Evolutionary conservation across 1,140 invertebrate genomes (phyloP), one percentile per base, ranked within the genome.

Genomic region (Brachionus calyciflorus): DNA sequence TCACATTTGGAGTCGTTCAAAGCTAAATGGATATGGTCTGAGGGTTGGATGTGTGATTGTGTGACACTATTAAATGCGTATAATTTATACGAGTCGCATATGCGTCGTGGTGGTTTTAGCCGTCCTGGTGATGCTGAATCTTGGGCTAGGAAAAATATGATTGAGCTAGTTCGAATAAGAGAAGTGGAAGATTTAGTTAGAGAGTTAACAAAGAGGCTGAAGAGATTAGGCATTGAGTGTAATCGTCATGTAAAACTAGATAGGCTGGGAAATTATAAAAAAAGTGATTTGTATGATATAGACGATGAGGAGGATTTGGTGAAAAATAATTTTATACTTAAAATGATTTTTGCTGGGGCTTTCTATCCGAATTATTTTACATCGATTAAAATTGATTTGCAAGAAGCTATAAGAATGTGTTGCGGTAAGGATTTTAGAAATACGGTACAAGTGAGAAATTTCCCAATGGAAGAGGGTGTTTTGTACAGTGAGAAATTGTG

Each of bases 1-100:
- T 87, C 90, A 78, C 85, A 88, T 68, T 80, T 93, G 6, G 87
- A 90, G 53, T 88, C 91, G 0, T 96, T 91, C 83, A 89, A 88
- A 80, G 41, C 37, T 44, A 53, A 55, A 55, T 76, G 70, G 70
- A 53, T 26, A n/a, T 55, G 70, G 48, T 76, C 70, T 2, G 49
- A 76, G 81, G 88, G 89, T 0, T 91, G 92, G 0, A 90, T 89
- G 41, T 94, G 92, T 80, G 95, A 97, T 84, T 89, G 90, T 76
- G 87, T 96, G 65, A 90, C 92, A 0, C 89, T 90, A 77, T 85
- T 92, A 1, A 90, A 92, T 83, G 90, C 91, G 0, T 96, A 92
- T 81, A 88, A 89, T 80, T 90, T 91, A 81, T 55, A 55, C n/a
- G 49, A 76, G 14, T 48, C 24, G 12, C 26, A 57, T 4, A 17